Base-by-base conservation (phyloP, 2,113 vertebrate genomes). In the Etheostoma spectabile region DNA sequence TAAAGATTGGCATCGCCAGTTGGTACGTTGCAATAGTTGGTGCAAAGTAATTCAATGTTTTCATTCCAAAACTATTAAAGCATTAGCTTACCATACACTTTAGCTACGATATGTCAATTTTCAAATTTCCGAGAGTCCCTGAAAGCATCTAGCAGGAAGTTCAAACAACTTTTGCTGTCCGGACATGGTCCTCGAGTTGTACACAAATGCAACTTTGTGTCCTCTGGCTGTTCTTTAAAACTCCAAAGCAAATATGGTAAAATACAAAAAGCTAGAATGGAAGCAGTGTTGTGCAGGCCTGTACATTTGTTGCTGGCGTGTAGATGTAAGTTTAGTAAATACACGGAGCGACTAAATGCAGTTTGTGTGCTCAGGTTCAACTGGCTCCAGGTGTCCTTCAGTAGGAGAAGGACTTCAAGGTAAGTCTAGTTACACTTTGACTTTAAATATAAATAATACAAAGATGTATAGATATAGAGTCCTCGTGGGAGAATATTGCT, bases 101-200 rank as follows among this genome's bases (percentile, higher is more conserved):
- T 0, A 6, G 12, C 6, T 42, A 12, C 8, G 0, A 21, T 6
- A 13, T 27, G 8, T 11, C 6, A 15, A 4, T 65, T 19, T 0
- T 70, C 16, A n/a, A 4, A 69, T 86, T 83, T 85, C 86, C 88
- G 8, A 55, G 1, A 4, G 80, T 69, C 13, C 33, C 0, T 86
- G 82, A 92, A 92, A 2, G 89, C 83, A 51, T 21, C 90, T 7
- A 0, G 57, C 81, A 79, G 89, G 87, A 91, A 89, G 80, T 68
- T 53, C 67, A 38, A 18, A 3, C 53, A 33, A 10, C 7, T 22
- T 42, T 64, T 15, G 30, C 19, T 42, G 8, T n/a, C 27, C 45
- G 49, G 16, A 19, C 15, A 5, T 21, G 2, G 11, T n/a, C 14
- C 38, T 4, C 3, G 3, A 46, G 2, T 18, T 48, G 8, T 4